Evolutionary conservation across 2,113 vertebrate species (phyloP).

Genomic region (Phoxinus phoxinus): DNA sequence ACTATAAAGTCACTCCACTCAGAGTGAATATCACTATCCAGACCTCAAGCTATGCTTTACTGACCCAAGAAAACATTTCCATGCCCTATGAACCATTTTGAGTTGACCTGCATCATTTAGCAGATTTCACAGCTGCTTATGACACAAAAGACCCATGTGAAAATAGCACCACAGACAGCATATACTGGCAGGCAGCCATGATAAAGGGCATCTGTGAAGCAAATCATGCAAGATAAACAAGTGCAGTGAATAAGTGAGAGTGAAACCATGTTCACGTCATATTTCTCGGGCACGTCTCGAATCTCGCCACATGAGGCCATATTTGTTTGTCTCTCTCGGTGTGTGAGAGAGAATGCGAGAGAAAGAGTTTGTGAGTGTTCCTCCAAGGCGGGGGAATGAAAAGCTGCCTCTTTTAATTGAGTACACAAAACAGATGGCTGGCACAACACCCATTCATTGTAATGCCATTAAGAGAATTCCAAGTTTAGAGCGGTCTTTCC

Average conservation of each 20-base stretch:
- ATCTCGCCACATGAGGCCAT: conserved; percentile 2
- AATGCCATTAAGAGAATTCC: conserved; percentile 51
- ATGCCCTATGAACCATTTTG: not conserved
- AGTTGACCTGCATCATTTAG: conserved; percentile 10
- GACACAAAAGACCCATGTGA: not conserved
- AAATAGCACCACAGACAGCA: not conserved
- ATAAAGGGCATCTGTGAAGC: conserved; percentile 1
- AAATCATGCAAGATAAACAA: conserved; percentile 20
- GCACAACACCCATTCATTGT: conserved; percentile 40
- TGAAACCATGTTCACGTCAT: not conserved
- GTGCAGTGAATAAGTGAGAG: not conserved
- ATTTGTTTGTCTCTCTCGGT: not conserved
- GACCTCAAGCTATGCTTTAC: not conserved
- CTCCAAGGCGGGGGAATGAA: conserved; percentile 47
- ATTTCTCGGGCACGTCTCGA: not conserved
- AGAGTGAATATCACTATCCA: conserved; percentile 5
- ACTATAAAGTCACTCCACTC: too few relatives aligned
- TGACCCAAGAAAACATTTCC: not conserved
- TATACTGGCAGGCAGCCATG: not conserved
- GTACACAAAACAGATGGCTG: conserved; percentile 58
- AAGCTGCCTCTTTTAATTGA: conserved; percentile 51
- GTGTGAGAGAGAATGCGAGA: conserved; percentile 20
- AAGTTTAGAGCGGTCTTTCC: conserved; percentile 24
- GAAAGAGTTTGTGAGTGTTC: conserved; percentile 6
- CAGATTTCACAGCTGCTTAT: conserved; percentile 2